Percentiles rank a stretch among this genome's conserved stretches.
Conservation (phyloP, 2,888 invertebrate genomes). For the Dendrolimus houi region DNA sequence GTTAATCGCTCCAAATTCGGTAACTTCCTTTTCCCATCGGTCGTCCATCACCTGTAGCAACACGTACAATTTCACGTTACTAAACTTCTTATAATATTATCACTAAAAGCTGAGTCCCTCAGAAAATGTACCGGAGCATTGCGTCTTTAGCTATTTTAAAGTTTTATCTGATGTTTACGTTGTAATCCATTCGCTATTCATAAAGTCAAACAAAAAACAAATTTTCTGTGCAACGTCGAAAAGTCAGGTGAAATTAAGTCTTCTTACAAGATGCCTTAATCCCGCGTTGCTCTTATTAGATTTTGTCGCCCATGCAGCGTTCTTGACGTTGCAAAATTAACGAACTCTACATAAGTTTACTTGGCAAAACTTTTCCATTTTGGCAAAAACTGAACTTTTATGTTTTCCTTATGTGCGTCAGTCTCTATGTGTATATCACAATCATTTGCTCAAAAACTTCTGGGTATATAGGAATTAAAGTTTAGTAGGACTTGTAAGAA, state of each 20-base stretch:
- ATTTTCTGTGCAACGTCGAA: not conserved
- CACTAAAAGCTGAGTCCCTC: no score
- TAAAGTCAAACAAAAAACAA: not conserved
- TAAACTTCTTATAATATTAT: no score
- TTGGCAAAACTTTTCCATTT: not conserved
- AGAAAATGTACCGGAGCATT: no score
- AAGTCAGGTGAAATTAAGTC: not conserved
- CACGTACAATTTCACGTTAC: conserved; percentile 5
- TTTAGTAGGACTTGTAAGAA: no score
- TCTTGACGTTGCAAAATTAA: not conserved
- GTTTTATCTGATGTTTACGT: no score
- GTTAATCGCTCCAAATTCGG: conserved; percentile 96
- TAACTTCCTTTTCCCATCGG: conserved; percentile 92
- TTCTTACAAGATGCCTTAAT: not conserved
- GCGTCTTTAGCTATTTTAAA: no score
- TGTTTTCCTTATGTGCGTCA: no score
- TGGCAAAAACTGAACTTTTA: no score
- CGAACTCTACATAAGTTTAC: not conserved
- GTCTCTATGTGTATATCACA: no score
- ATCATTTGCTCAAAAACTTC: no score
- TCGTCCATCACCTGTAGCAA: conserved; percentile 93
- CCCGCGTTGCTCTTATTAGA: not conserved
- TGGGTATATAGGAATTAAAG: no score
- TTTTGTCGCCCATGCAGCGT: not conserved
- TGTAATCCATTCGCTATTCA: not conserved